Base-by-base conservation (phyloP, 2,797 vertebrate species). In the Tolypeutes matacus region DNA sequence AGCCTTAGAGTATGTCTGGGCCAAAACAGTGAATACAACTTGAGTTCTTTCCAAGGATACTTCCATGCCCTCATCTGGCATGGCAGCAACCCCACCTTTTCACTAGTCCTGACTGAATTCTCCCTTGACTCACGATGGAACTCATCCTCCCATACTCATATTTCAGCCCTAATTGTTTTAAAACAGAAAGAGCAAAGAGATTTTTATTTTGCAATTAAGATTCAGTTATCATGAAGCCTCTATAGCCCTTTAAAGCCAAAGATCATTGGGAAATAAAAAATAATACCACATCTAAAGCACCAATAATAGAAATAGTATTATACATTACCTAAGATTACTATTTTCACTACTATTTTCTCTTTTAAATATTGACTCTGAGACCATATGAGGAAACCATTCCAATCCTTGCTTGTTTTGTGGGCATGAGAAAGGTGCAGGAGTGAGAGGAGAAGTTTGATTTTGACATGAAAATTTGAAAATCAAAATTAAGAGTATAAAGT, bases 221-320 rank as follows among this genome's bases (percentile, higher is more conserved):
- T 69, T 89, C 70, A 51, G 15, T 73, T 80, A 91, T 73, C 65
- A 86, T 18, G 18, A 86, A 65, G 25, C 49, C 46, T 86, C 65
- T 86, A 12, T 11, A 73, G 65, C 46, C 78, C 25, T 89, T 94
- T 72, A 78, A 94, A 86, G 36, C 23, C 82, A 72, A 73, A 86
- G 56, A 86, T 46, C 34, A 91, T 56, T 82, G 36, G 56, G 56
- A 86, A 91, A 84, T 84, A 36, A 70, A 86, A 89, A 69, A 31
- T 51, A 89, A 53, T 36, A 65, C 67, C 67, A n/a, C 76, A 18
- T 8, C 12, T 25, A 89, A 49, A 49, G 9, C 23, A 53, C 17
- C 29, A 86, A 25, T 80, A 70, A 20, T 58, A 83, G 18, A 75
- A 56, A 64, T 91, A 60, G 3, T 64, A 53, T 36, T 69, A 42